These are phyloP conservation scores for Tenthredo livida DNA, from an alignment of 2,888 invertebrate species.

Conservation along the genomic window DNA sequence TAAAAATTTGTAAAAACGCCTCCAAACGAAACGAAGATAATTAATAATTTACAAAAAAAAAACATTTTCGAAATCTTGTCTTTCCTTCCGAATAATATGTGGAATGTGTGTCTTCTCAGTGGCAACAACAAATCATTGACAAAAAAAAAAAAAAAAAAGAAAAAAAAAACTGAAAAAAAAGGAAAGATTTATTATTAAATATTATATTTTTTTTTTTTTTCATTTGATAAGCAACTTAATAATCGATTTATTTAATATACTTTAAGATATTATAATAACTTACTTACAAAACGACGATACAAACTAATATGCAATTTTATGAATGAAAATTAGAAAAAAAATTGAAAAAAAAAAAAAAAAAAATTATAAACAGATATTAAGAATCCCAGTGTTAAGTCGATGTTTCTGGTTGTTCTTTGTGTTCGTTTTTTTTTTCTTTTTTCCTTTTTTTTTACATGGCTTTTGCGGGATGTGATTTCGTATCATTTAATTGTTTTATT, in stretches of 20 bases:
- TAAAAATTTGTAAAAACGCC: background rate
- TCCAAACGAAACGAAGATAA: slow-evolving; percentile 7
- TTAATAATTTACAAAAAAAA: slow-evolving; percentile 22
- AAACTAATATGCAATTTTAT: slow-evolving; percentile 49
- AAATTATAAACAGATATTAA: background rate
- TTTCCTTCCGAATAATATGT: slow-evolving; percentile 57
- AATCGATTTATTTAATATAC: slow-evolving; percentile 59
- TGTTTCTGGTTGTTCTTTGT: background rate
- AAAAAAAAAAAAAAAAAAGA: background rate
- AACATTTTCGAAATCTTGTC: slow-evolving; percentile 24
- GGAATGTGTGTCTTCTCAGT: slow-evolving; percentile 66
- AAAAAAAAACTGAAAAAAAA: slow-evolving; percentile 35
- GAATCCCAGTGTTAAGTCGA: slow-evolving; percentile 10
- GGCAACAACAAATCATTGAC: slow-evolving; percentile 63
- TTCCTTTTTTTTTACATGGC: slow-evolving; percentile 7
- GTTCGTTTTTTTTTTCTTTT: background rate
- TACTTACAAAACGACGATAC: slow-evolving; percentile 73
- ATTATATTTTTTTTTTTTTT: slow-evolving; percentile 7
- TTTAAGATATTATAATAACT: slow-evolving; percentile 64
- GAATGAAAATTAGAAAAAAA: background rate
- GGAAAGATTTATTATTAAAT: slow-evolving; percentile 13
- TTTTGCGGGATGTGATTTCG: background rate
- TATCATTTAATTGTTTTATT: background rate
- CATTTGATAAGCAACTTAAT: slow-evolving; percentile 65
- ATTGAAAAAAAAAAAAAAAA: background rate